Evolutionary conservation across 2,113 vertebrate species (phyloP).

Genomic region (Mixornis gularis): DNA sequence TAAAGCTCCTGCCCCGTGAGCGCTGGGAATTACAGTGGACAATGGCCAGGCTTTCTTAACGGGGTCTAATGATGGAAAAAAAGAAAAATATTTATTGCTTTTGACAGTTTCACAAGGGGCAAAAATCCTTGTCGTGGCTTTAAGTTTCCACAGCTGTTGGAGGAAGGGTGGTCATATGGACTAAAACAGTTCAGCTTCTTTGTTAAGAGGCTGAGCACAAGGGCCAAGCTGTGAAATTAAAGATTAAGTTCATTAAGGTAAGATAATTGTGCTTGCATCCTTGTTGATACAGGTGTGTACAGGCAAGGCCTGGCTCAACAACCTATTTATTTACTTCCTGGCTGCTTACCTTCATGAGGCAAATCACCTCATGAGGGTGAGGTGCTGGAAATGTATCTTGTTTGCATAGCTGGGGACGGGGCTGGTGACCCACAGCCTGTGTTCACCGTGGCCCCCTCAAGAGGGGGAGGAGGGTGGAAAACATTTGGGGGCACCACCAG

Average conservation of each 20-base stretch:
- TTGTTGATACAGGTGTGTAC: conserved; percentile 77
- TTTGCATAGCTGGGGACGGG: background rate
- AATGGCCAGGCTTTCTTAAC: conserved; percentile 82
- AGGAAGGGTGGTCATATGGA: conserved; percentile 71
- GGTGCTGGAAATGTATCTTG: background rate
- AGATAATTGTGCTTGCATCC: conserved; percentile 72
- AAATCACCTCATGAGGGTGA: background rate
- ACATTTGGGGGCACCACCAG: background rate
- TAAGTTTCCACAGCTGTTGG: conserved; percentile 79
- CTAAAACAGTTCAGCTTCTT: conserved; percentile 74
- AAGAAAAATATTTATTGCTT: conserved; percentile 91
- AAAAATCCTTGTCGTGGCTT: conserved; percentile 79
- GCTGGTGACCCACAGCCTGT: background rate
- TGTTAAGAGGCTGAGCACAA: conserved; percentile 74
- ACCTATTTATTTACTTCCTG: conserved; percentile 40
- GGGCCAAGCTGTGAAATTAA: conserved; percentile 81
- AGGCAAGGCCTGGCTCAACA: conserved; percentile 1
- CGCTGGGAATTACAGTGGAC: conserved; percentile 88
- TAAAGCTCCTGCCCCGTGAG: conserved; percentile 77
- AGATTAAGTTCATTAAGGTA: conserved; percentile 84
- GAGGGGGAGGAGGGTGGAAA: background rate
- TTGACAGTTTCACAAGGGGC: conserved; percentile 86
- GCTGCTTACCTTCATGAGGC: background rate
- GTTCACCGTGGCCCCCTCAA: background rate
- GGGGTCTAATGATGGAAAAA: conserved; percentile 86